These are phyloP conservation scores for Nomada fucata DNA, from an alignment of 2,888 invertebrate genomes.

Conservation along the genomic window DNA sequence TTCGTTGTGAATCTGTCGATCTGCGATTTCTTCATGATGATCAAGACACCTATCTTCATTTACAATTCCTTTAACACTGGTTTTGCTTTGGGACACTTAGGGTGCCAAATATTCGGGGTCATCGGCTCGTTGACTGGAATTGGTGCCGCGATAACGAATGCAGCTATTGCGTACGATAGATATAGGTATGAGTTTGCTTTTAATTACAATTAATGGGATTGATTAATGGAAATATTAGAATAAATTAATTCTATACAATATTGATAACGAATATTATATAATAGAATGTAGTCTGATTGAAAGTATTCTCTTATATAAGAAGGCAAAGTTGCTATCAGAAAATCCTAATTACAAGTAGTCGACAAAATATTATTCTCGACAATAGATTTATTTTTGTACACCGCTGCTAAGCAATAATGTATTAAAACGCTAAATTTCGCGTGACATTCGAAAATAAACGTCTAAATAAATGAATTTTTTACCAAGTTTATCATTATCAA, in stretches of 20 bases:
- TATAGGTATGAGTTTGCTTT: constrained; percentile 76
- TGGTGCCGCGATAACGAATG: constrained; percentile 92
- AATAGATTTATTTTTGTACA: no score
- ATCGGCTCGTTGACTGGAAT: constrained; percentile 93
- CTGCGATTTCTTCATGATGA: constrained; percentile 95
- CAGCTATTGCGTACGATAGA: constrained; percentile 94
- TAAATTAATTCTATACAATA: not conserved
- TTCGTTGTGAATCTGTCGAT: constrained; percentile 93
- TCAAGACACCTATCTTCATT: constrained; percentile 93
- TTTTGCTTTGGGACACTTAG: constrained; percentile 89
- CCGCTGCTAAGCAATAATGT: no score
- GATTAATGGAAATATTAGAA: not conserved
- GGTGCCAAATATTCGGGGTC: constrained; percentile 91
- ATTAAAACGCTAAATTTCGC: no score
- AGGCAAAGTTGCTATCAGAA: no score
- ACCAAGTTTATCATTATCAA: no score
- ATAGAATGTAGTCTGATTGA: no score
- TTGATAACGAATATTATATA: no score
- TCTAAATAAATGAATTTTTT: no score
- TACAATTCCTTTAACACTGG: constrained; percentile 93
- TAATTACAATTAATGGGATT: not conserved
- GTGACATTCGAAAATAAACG: no score
- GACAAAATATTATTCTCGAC: no score
- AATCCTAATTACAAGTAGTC: no score
- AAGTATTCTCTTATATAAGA: no score